phyloP scores from a whole-genome alignment of 2,797 vertebrate genomes.

The Darevskia mixta region DNA sequence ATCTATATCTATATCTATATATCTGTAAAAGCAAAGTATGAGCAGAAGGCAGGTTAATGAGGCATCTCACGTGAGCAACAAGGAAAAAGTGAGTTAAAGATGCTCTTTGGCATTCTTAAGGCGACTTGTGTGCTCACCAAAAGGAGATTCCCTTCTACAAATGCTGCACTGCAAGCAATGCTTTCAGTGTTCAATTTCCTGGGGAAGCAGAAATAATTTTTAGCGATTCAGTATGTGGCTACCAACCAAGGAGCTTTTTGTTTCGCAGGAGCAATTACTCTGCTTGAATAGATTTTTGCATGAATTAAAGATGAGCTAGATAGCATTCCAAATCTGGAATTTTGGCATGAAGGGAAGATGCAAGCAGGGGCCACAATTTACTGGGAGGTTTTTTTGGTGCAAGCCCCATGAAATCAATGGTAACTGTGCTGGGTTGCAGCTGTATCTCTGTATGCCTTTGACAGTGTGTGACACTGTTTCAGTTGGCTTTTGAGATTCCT shows the following conservation, averaged over 20 bases:
- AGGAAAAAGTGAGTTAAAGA: neutral
- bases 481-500: neutral
- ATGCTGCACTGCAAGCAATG: neutral
- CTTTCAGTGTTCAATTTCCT: neutral
- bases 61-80: no score
- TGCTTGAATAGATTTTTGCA: neutral
- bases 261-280: neutral
- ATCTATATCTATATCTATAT: no score
- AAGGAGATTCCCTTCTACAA: neutral
- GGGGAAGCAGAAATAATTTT: conserved; percentile 18
- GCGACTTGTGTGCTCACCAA: neutral
- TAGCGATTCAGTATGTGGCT: neutral
- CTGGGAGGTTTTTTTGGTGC: neutral
- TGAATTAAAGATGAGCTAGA: neutral
- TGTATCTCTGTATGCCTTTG: neutral
- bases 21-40: no score
- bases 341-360: neutral
- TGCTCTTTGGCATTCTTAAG: neutral
- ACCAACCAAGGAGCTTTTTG: neutral
- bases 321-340: neutral
- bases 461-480: neutral
- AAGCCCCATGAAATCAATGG: neutral
- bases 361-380: neutral
- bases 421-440: neutral
- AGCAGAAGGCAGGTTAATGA: no score